phyloP scores from a whole-genome alignment of 2,888 invertebrate genomes.

The Laothoe populi region DNA sequence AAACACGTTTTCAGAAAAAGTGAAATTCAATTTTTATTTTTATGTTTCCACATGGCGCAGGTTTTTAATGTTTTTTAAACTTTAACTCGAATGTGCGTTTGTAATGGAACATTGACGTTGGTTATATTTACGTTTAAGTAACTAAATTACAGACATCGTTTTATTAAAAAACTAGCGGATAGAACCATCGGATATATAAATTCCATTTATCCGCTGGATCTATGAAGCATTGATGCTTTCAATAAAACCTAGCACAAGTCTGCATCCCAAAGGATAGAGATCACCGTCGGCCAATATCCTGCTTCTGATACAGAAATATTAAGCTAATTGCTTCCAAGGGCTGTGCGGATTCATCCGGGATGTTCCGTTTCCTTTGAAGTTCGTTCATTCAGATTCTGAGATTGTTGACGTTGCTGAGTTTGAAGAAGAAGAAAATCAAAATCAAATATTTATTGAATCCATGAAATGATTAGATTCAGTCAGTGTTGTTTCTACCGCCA shows the following conservation, averaged over 20 bases:
- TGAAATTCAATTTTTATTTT: slow-evolving; percentile 32
- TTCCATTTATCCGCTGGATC: slow-evolving; percentile 4
- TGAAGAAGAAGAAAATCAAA: too few relatives aligned
- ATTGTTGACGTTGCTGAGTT: background rate
- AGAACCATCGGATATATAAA: background rate
- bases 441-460: too few relatives aligned
- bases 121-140: background rate
- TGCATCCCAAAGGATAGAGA: slow-evolving; percentile 20
- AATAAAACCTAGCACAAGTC: slow-evolving; percentile 7
- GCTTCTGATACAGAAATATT: slow-evolving; percentile 35
- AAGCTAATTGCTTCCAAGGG: slow-evolving; percentile 34
- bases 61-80: background rate
- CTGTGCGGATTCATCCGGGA: slow-evolving; percentile 2
- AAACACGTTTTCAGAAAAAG: slow-evolving; percentile 31
- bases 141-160: too few relatives aligned
- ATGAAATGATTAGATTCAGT: too few relatives aligned
- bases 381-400: background rate
- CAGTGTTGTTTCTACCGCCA: too few relatives aligned
- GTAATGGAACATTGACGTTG: too few relatives aligned
- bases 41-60: slow-evolving; percentile 14
- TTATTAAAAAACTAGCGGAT: too few relatives aligned
- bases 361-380: background rate
- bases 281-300: slow-evolving; percentile 28
- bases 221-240: background rate
- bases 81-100: background rate